Evolutionary conservation across 2,888 invertebrate species (phyloP), one percentile per base, ranked within the genome.

Genomic region (Diaprepes abbreviatus): DNA sequence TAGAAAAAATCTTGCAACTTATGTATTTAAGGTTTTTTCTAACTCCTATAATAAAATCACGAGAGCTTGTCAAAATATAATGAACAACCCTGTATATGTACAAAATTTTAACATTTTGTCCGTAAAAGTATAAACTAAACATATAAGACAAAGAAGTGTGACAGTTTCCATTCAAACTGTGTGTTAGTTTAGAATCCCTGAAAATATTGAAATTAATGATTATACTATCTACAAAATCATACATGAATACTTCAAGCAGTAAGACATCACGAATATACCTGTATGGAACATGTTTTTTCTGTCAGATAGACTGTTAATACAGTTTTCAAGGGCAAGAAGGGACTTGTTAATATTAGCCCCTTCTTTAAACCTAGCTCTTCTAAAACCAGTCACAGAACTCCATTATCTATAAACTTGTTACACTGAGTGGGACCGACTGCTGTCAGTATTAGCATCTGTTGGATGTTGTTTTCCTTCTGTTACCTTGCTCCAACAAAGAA

Each of bases 341-440:
- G 96, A 96, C 78, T 92, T 92, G 85, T 97, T 97, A 69, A 97
- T 97, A 79, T 95, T 96, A 3, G 96, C 94, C 0, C 97, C 97
- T 83, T 97, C 97, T 73, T 95, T 92, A 81, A 97, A 95, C 0
- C 96, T 87, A 0, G 91, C 89, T 0, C 94, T 94, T 9, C 88
- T 88, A 69, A 92, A 94, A 38, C 93, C 94, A 0, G 96, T 96
- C 0, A 94, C 92, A 0, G 79, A 79, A 0, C 95, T 97, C 40
- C 96, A 86, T 83, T 97, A n/a, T n/a, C n/a, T n/a, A n/a, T n/a
- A n/a, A n/a, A n/a, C n/a, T n/a, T n/a, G n/a, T n/a, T n/a, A n/a
- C n/a, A n/a, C n/a, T n/a, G 97, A 97, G 87, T 97, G 97, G 57
- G 96, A 97, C 59, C 97, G 88, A 2, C 96, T 97, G 71, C 96